Conservation (phyloP, 2,113 vertebrate species). For the Sterna hirundo region DNA sequence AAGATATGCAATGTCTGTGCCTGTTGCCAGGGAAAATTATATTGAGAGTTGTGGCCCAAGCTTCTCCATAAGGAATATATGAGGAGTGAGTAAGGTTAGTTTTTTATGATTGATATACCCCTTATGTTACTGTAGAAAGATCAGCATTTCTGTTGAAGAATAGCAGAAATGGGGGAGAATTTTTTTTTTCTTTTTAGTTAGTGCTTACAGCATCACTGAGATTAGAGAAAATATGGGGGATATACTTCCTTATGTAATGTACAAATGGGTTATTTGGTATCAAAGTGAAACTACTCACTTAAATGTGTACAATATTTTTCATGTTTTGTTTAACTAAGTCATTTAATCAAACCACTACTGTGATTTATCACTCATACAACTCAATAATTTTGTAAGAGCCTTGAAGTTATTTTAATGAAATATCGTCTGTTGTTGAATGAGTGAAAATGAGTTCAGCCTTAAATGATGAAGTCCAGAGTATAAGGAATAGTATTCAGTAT, state of each 20-base stretch:
- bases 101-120: background rate
- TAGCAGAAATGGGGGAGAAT: background rate
- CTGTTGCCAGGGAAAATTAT: background rate
- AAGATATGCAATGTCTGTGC: background rate
- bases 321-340: background rate
- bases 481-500: background rate
- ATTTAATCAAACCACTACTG: background rate
- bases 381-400: background rate
- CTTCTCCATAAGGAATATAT: background rate
- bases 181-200: background rate
- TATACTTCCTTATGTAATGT: background rate
- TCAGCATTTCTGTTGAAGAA: background rate
- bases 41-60: fast-evolving
- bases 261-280: background rate
- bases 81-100: background rate
- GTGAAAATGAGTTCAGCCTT: background rate
- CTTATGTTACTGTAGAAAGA: background rate
- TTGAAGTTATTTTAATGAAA: background rate
- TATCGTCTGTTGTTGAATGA: background rate
- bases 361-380: background rate
- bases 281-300: background rate
- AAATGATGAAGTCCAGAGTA: background rate
- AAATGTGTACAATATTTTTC: background rate
- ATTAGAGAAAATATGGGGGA: background rate
- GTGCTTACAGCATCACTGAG: background rate